Evolutionary conservation across 2,797 vertebrate species (phyloP).

Genomic region (Mormyrops attenuatus): DNA sequence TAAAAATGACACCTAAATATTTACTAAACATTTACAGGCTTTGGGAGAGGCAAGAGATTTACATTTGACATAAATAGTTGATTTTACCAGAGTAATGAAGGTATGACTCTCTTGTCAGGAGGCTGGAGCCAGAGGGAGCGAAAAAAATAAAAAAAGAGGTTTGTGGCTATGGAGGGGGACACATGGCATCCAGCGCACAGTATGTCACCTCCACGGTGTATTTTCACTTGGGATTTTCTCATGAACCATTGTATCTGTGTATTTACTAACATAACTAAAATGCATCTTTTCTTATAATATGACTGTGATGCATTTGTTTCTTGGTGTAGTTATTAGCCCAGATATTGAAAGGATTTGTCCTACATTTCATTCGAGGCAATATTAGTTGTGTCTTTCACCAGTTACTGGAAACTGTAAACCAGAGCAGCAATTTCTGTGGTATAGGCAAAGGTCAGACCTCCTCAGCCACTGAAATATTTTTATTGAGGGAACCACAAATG

Average conservation of each 20-base stretch:
- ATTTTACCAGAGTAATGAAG: slow-evolving; percentile 7
- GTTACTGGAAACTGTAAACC: background rate
- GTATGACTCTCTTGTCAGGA: background rate
- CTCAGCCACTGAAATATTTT: background rate
- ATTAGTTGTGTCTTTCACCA: background rate
- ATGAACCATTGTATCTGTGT: background rate
- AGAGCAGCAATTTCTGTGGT: background rate
- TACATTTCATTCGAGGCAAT: background rate
- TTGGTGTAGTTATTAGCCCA: background rate
- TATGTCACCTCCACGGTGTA: background rate
- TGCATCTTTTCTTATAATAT: background rate
- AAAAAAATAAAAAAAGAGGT: background rate
- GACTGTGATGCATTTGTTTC: background rate
- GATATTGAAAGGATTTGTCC: background rate
- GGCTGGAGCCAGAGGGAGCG: background rate
- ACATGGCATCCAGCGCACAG: background rate
- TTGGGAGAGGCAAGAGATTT: slow-evolving; percentile 50
- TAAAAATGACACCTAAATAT: slow-evolving; percentile 61
- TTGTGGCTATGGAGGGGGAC: background rate
- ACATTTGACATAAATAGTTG: slow-evolving; percentile 34
- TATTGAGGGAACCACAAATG: background rate
- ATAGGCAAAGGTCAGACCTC: background rate
- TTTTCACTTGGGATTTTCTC: background rate
- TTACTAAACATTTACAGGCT: slow-evolving; percentile 64
- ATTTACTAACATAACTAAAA: background rate